phyloP scores from a whole-genome alignment of 2,113 vertebrate species.

The Dromaius novaehollandiae region DNA sequence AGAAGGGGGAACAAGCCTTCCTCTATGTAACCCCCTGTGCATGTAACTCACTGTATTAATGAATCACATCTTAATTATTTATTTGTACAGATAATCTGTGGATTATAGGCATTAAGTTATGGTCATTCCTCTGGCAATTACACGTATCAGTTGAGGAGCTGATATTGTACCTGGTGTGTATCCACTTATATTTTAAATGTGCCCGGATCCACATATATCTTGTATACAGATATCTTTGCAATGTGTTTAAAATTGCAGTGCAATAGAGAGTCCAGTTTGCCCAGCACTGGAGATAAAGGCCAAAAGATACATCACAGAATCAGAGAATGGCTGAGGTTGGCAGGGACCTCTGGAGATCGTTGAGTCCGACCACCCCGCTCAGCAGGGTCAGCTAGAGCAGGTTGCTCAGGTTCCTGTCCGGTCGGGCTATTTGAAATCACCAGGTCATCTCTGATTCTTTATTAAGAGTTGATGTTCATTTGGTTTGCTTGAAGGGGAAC shows the following conservation, averaged over 20 bases:
- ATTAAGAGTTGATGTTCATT: not conserved
- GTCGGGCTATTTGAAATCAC: not conserved
- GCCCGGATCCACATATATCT: not conserved
- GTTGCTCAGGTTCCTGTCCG: not conserved
- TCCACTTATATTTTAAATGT: rapidly evolving
- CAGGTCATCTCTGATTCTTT: not conserved
- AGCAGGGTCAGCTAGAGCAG: not conserved
- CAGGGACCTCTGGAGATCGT: not conserved
- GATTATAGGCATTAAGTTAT: not conserved
- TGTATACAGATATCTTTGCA: not conserved
- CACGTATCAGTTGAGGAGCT: not conserved
- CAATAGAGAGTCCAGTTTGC: not conserved
- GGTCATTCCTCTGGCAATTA: not conserved
- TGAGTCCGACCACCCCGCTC: not conserved
- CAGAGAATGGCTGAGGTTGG: not conserved
- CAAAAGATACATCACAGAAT: not conserved
- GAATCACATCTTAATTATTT: not conserved
- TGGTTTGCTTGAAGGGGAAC: not conserved
- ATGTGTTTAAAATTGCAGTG: not conserved
- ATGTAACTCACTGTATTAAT: not conserved
- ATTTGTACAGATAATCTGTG: not conserved
- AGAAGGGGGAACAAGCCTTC: not conserved
- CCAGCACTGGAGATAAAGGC: not conserved
- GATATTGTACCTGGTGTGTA: not conserved
- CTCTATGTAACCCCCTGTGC: not conserved